Evolutionary conservation across 2,797 vertebrate genomes (phyloP).

Genomic region (Rhinella marina): DNA sequence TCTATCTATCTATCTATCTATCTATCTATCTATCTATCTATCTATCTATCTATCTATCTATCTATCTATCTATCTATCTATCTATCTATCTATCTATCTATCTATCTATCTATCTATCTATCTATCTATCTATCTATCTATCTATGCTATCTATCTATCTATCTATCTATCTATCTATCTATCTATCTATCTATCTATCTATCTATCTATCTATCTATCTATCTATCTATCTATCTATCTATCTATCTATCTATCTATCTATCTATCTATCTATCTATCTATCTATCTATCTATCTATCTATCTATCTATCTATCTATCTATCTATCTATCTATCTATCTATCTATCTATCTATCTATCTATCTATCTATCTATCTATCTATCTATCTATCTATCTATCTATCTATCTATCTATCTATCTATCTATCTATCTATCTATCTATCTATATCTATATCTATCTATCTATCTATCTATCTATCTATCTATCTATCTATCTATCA

Average conservation of each 20-base stretch:
- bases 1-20: neutral
- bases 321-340: no score
- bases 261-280: neutral
- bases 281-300: no score
- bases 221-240: neutral
- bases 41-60: neutral
- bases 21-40: neutral
- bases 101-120: neutral
- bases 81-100: neutral
- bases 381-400: no score
- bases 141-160: neutral
- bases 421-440: neutral
- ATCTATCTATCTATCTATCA: neutral
- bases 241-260: neutral
- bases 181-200: neutral
- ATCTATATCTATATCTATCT: neutral
- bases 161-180: constrained; percentile 3
- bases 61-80: neutral
- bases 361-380: neutral
- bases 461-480: constrained; percentile 5
- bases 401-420: no score
- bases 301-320: no score
- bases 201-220: neutral
- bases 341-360: no score
- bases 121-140: no score